These are phyloP conservation scores for Dromas ardeola DNA, from an alignment of 2,113 vertebrate genomes.

Conservation along the genomic window DNA sequence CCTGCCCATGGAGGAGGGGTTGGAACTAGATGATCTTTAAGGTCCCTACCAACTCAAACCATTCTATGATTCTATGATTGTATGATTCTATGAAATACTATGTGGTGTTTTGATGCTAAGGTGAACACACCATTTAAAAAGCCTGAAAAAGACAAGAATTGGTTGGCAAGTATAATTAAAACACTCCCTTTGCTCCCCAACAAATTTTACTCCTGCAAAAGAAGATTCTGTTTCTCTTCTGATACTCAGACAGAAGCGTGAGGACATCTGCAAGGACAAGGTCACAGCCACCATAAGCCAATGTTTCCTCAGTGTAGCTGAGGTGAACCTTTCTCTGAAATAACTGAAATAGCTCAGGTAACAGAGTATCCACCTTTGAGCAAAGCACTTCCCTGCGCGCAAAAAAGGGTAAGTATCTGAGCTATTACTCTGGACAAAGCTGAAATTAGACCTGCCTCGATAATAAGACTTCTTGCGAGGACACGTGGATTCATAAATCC, in stretches of 20 bases:
- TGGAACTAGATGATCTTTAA: not conserved
- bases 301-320: not conserved
- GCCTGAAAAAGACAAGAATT: not conserved
- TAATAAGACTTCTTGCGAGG: not conserved
- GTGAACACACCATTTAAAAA: not conserved
- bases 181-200: rapidly evolving
- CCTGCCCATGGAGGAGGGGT: not conserved
- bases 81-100: not conserved
- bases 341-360: not conserved
- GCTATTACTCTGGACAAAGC: not conserved
- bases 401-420: not conserved
- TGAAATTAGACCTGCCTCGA: not conserved
- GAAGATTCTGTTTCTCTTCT: not conserved
- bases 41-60: not conserved
- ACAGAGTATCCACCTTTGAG: not conserved
- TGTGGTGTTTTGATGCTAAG: not conserved
- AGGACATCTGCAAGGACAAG: not conserved
- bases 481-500: not conserved
- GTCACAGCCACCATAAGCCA: not conserved
- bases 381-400: not conserved
- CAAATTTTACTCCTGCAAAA: not conserved
- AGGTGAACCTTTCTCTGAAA: not conserved
- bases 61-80: not conserved
- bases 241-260: not conserved
- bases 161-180: not conserved